A percentile compares a stretch with the other conserved stretches of the same genome.
Conservation (phyloP, 1,140 invertebrate species). For the Procambarus virginalis region DNA sequence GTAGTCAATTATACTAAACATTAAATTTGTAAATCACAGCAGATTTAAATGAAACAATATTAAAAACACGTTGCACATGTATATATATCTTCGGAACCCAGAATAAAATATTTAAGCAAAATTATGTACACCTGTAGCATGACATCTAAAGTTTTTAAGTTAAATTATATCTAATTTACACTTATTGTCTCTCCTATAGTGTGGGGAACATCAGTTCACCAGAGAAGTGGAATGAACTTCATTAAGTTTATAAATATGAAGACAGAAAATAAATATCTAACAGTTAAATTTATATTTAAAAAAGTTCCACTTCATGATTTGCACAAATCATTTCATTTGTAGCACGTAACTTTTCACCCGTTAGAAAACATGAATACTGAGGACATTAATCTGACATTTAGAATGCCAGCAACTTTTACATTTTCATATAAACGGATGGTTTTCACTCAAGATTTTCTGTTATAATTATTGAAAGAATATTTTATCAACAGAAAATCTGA, state of each 20-base stretch:
- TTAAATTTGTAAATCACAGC: slow-evolving; percentile 4
- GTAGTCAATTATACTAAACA: not conserved
- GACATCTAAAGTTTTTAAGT: not conserved
- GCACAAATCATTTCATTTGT: not conserved
- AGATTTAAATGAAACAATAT: not conserved
- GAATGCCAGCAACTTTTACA: not conserved
- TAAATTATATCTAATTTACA: not conserved
- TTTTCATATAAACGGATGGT: not conserved
- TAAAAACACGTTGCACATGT: not conserved
- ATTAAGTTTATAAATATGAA: not conserved
- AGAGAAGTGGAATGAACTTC: not conserved
- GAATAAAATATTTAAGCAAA: not conserved
- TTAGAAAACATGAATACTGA: not conserved
- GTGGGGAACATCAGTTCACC: not conserved
- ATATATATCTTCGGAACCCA: not conserved
- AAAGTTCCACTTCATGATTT: not conserved
- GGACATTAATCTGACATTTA: not conserved
- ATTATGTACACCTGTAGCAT: slow-evolving; percentile 1
- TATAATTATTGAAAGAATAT: not conserved
- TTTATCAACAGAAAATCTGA: not conserved
- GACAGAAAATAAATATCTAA: not conserved
- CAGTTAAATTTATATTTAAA: not conserved
- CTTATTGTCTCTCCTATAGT: not conserved
- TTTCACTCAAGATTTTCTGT: not conserved
- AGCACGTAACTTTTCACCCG: not conserved